phyloP scores from a whole-genome alignment of 2,888 invertebrate genomes.

The Drosophila mercatorum region DNA sequence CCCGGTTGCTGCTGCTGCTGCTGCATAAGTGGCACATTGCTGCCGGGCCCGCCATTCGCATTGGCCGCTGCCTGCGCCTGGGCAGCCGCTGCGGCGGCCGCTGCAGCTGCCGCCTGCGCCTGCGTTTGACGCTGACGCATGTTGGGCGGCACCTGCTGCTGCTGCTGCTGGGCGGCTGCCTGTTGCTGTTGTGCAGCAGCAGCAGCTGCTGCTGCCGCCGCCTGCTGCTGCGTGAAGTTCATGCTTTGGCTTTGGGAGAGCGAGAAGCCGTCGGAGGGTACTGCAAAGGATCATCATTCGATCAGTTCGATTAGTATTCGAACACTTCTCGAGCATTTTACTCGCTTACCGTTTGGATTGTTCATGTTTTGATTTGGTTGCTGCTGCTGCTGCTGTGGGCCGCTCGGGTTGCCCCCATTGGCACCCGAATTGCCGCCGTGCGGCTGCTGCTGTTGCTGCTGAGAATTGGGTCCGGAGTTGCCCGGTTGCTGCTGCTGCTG shows the following conservation, averaged over 20 bases:
- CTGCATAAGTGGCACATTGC: constrained; percentile 65
- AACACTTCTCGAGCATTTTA: background rate
- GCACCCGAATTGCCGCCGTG: constrained; percentile 58
- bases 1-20: constrained; percentile 56
- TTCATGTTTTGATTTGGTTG: constrained; percentile 84
- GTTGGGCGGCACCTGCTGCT: constrained; percentile 84
- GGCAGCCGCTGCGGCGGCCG: constrained; percentile 84
- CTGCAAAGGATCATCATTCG: constrained; percentile 49
- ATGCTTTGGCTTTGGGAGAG: constrained; percentile 94
- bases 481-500: constrained; percentile 67
- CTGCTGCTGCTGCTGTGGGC: constrained; percentile 75
- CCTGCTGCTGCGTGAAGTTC: constrained; percentile 91
- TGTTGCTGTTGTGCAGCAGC: constrained; percentile 81
- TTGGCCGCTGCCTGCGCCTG: constrained; percentile 83
- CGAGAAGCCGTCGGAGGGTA: constrained; percentile 86
- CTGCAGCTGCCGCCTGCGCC: constrained; percentile 82
- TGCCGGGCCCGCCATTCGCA: constrained; percentile 67
- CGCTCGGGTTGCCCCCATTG: constrained; percentile 84
- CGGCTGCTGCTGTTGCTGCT: constrained; percentile 62
- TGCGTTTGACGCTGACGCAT: constrained; percentile 83
- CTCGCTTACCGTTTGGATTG: constrained; percentile 82
- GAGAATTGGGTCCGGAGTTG: constrained; percentile 63
- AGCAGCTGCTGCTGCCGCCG: constrained; percentile 87
- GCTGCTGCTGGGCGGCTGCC: constrained; percentile 83
- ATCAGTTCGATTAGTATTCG: background rate